These are phyloP conservation scores for Agraylea sexmaculata DNA, from an alignment of 1,140 invertebrate genomes.

Conservation along the genomic window DNA sequence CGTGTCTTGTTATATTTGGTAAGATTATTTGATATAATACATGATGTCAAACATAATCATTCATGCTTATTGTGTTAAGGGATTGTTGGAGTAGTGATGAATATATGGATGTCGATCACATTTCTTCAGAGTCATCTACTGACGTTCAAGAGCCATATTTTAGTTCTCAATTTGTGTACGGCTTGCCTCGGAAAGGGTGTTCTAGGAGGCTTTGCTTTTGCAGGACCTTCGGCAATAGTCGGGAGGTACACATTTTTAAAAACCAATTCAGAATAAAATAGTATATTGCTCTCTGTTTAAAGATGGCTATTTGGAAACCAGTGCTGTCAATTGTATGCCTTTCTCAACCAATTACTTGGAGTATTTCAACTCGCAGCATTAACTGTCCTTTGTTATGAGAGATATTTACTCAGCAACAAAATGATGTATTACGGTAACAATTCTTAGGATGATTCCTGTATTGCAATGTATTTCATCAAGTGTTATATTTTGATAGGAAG, in stretches of 20 bases:
- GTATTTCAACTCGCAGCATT: constrained; percentile 38
- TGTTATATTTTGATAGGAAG: constrained; percentile 30
- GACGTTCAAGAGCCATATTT: constrained; percentile 35
- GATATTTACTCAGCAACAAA: constrained; percentile 34
- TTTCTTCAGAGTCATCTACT: constrained; percentile 40
- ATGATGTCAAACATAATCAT: constrained; percentile 9
- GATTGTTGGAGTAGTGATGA: constrained; percentile 37
- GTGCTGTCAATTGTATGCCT: constrained; percentile 39
- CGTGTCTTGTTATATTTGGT: constrained; percentile 39
- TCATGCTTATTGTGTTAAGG: too few relatives aligned
- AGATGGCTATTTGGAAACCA: constrained; percentile 40
- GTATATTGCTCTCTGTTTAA: constrained; percentile 21
- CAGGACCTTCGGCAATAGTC: constrained; percentile 37
- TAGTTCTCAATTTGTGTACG: constrained; percentile 38
- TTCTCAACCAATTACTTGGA: constrained; percentile 40
- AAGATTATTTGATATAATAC: constrained; percentile 19
- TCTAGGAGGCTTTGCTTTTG: constrained; percentile 38
- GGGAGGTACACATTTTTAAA: constrained; percentile 28
- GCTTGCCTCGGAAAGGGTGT: constrained; percentile 36
- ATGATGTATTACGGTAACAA: constrained; percentile 33
- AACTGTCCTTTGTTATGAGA: constrained; percentile 34
- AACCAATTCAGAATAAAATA: constrained; percentile 1
- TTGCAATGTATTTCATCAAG: too few relatives aligned
- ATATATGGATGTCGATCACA: constrained; percentile 39
- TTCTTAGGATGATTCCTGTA: constrained; percentile 6